phyloP scores from a whole-genome alignment of 92 coral and sea anemone genomes.

The Phenganax stokvisi region DNA sequence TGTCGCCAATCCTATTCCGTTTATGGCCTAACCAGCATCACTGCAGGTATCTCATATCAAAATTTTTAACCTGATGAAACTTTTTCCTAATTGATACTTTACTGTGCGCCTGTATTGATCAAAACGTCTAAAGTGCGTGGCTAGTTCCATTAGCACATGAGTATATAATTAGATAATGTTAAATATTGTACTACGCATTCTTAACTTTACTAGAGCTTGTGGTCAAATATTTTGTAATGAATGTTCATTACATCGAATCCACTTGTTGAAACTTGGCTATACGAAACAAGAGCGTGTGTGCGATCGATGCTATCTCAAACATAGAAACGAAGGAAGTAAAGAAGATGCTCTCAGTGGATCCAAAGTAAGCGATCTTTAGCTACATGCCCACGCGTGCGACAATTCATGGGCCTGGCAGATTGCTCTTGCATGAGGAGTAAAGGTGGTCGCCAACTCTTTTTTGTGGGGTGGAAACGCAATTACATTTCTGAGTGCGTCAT shows the following conservation, averaged over 20 bases:
- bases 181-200: not conserved
- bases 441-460: no score
- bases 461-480: no score
- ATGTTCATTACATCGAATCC: conserved; percentile 72
- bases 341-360: no score
- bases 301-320: conserved; percentile 60
- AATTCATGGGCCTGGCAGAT: not conserved
- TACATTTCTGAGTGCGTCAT: no score
- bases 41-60: conserved; percentile 47
- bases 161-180: no score
- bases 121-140: no score
- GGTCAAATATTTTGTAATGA: conserved; percentile 97
- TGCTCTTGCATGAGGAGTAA: no score
- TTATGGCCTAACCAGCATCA: conserved; percentile 47
- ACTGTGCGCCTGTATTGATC: no score
- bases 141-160: no score
- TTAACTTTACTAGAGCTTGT: conserved; percentile 63
- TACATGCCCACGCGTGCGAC: not conserved
- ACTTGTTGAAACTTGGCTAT: conserved; percentile 81
- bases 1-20: not conserved
- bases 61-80: no score
- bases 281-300: conserved; percentile 85
- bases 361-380: not conserved
- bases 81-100: not conserved
- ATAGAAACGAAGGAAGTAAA: not conserved